These are phyloP conservation scores for Psilopsiagon aurifrons DNA, from an alignment of 2,113 vertebrate genomes.

Conservation along the genomic window DNA sequence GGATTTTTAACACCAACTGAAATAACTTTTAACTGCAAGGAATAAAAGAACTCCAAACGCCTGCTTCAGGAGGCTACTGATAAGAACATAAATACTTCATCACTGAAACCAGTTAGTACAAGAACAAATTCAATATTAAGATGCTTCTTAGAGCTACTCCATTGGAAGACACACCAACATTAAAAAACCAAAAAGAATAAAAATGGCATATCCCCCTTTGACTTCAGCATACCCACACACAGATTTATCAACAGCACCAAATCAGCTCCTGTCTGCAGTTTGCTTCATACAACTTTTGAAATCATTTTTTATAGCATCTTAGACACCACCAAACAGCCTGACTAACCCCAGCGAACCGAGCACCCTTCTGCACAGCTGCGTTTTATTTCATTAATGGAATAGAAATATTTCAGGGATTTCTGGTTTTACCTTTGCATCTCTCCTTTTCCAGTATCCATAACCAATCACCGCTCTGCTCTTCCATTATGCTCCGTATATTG, in stretches of 20 bases:
- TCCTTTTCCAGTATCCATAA: conserved; percentile 70
- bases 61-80: background rate
- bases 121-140: background rate
- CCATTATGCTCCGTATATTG: conserved; percentile 69
- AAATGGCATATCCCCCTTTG: background rate
- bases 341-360: background rate
- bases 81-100: background rate
- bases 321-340: background rate
- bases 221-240: background rate
- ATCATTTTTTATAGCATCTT: background rate
- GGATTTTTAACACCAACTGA: background rate
- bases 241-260: background rate
- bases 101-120: background rate
- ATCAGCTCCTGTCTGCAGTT: background rate
- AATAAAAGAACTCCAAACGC: background rate
- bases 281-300: conserved; percentile 1
- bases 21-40: background rate
- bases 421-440: conserved; percentile 72
- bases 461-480: conserved; percentile 70
- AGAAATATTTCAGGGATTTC: conserved; percentile 39
- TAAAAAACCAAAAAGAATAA: background rate
- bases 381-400: background rate
- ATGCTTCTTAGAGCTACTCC: background rate
- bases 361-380: background rate
- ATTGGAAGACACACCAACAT: background rate